Conservation (phyloP, 2,888 invertebrate genomes). For the Trichogramma dendrolimi region DNA sequence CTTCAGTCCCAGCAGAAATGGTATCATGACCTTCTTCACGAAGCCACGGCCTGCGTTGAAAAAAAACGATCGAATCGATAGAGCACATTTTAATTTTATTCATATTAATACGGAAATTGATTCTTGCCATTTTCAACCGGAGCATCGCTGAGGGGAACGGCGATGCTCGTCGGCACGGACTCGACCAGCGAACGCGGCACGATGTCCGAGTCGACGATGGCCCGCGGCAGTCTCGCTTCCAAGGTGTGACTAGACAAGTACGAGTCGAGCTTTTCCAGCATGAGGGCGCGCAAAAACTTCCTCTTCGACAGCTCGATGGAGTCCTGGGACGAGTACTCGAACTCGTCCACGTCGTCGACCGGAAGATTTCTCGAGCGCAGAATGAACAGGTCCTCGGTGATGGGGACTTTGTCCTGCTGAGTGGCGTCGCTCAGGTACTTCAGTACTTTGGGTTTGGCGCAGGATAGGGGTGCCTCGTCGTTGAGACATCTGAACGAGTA, state of each 20-base stretch:
- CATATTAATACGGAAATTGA: not conserved
- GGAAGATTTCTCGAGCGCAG: conserved; percentile 58
- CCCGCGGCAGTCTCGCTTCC: conserved; percentile 70
- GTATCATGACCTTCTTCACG: conserved; percentile 78
- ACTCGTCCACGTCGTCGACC: conserved; percentile 51
- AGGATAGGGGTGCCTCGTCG: conserved; percentile 52
- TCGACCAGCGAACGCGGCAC: conserved; percentile 64
- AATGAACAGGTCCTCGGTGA: conserved; percentile 73
- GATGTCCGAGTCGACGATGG: conserved; percentile 49
- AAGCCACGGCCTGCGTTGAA: conserved; percentile 66
- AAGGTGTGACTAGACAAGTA: conserved; percentile 75
- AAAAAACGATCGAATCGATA: conserved; percentile 38
- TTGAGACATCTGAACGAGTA: conserved; percentile 41
- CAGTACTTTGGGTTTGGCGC: conserved; percentile 74
- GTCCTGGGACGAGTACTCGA: conserved; percentile 37
- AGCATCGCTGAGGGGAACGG: conserved; percentile 66
- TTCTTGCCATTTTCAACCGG: conserved; percentile 47
- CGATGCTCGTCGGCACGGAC: conserved; percentile 64
- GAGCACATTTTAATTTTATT: conserved; percentile 15
- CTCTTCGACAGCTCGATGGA: conserved; percentile 43
- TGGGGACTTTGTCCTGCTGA: conserved; percentile 65
- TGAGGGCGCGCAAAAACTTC: conserved; percentile 50
- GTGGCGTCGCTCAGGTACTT: conserved; percentile 68
- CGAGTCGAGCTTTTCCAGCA: conserved; percentile 70
- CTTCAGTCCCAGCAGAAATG: conserved; percentile 80